A percentile compares a stretch with the other conserved stretches of the same genome.
Conservation (phyloP, 2,113 vertebrate species). For the Echinops telfairi region DNA sequence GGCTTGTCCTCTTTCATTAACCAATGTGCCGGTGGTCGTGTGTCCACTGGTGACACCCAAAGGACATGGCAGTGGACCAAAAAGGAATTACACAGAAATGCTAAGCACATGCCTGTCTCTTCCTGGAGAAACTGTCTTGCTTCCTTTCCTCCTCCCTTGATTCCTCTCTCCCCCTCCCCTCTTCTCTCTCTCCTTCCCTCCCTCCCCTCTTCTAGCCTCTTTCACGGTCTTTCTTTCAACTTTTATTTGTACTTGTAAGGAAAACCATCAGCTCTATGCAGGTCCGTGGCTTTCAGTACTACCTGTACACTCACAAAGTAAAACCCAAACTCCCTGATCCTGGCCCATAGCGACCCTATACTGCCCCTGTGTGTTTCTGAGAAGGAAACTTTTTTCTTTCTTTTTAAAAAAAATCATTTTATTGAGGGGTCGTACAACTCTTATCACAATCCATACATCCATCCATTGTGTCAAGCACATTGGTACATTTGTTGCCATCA, state of each 20-base stretch:
- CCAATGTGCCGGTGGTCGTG: neutral
- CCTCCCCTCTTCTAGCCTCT: too few species aligned
- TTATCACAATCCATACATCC: too few species aligned
- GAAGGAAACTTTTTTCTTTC: too few species aligned
- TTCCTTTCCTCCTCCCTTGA: neutral
- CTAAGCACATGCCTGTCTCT: neutral
- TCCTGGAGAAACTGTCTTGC: neutral
- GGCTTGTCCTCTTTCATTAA: neutral
- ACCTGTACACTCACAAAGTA: neutral
- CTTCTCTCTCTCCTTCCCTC: rapidly evolving
- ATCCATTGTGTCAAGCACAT: too few species aligned
- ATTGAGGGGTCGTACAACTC: too few species aligned
- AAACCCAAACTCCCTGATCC: too few species aligned
- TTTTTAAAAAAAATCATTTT: too few species aligned
- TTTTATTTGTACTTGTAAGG: slow-evolving; percentile 22
- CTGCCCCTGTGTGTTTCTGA: too few species aligned
- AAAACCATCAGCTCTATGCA: neutral
- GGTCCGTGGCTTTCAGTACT: neutral
- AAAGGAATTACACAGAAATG: neutral
- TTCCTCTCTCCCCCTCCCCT: neutral
- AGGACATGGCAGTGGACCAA: neutral
- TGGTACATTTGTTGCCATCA: too few species aligned
- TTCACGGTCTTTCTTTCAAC: neutral
- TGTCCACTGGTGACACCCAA: neutral
- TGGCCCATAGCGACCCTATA: too few species aligned